phyloP scores from a whole-genome alignment of 2,797 vertebrate genomes.

The Lithobates pipiens region DNA sequence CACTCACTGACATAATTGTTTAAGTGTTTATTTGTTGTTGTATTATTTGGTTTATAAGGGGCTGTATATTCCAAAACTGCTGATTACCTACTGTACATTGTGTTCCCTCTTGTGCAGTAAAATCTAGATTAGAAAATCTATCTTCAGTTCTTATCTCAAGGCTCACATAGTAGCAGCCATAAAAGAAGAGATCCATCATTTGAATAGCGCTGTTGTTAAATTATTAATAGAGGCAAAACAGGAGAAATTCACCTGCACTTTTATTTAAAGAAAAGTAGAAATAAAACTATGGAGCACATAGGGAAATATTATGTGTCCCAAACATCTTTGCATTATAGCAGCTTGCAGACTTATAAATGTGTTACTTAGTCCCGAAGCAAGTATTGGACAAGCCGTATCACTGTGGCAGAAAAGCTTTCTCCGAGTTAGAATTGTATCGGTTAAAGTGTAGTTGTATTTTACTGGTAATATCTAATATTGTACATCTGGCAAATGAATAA shows the following conservation, averaged over 20 bases:
- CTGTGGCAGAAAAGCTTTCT: not conserved
- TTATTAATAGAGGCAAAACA: slow-evolving; percentile 41
- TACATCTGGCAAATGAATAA: not conserved
- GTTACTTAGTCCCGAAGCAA: not conserved
- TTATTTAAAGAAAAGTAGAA: slow-evolving; percentile 36
- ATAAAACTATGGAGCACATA: slow-evolving; percentile 2
- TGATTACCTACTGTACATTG: slow-evolving; percentile 16
- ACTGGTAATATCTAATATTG: not conserved
- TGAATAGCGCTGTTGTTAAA: slow-evolving; percentile 39
- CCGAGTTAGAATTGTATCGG: too few species aligned
- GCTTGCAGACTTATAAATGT: not conserved
- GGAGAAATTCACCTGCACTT: slow-evolving; percentile 1
- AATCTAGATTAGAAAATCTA: slow-evolving; percentile 39
- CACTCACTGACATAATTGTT: not conserved
- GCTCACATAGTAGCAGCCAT: slow-evolving; percentile 7
- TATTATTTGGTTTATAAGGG: slow-evolving; percentile 6
- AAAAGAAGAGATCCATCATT: slow-evolving; percentile 37
- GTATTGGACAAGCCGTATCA: not conserved
- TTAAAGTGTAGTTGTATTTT: too few species aligned
- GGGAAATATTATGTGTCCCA: not conserved
- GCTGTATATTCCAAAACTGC: slow-evolving; percentile 31
- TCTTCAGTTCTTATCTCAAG: slow-evolving; percentile 45
- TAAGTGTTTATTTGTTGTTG: slow-evolving; percentile 26
- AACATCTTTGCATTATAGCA: not conserved
- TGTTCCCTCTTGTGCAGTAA: slow-evolving; percentile 43